Percentiles rank a stretch among this genome's conserved stretches.
Evolutionary conservation across 2,113 vertebrate species (phyloP).

Genomic region (Lutjanus erythropterus): DNA sequence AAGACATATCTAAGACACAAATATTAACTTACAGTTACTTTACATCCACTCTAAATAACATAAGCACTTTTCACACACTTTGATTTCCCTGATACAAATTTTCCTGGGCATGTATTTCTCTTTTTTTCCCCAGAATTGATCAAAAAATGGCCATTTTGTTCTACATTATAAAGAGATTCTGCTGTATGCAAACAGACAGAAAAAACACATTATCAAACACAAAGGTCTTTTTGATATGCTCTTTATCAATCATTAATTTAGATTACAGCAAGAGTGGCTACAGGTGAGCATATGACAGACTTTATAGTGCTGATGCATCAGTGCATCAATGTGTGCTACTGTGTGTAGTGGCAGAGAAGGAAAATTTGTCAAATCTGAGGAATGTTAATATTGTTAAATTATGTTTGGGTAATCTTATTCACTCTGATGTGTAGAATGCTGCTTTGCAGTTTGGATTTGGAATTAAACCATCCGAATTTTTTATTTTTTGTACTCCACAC

Average conservation of each 20-base stretch:
- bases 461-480: not conserved
- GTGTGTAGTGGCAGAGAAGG: not conserved
- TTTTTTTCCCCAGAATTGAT: not conserved
- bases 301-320: not conserved
- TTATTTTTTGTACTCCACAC: not conserved
- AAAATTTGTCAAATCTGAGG: not conserved
- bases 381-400: not conserved
- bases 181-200: not conserved
- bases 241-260: too few species aligned
- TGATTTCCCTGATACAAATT: not conserved
- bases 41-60: not conserved
- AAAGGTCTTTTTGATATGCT: too few species aligned
- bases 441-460: not conserved
- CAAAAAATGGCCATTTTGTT: not conserved
- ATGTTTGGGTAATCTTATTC: not conserved
- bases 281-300: not conserved
- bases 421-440: not conserved
- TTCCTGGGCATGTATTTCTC: not conserved
- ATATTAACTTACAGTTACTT: not conserved
- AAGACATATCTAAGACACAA: not conserved
- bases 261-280: not conserved
- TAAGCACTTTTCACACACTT: not conserved
- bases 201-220: not conserved
- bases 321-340: too few species aligned
- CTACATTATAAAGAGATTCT: not conserved